Evolutionary conservation across 1,140 invertebrate species (phyloP).

Genomic region (Brachystomella parvula): DNA sequence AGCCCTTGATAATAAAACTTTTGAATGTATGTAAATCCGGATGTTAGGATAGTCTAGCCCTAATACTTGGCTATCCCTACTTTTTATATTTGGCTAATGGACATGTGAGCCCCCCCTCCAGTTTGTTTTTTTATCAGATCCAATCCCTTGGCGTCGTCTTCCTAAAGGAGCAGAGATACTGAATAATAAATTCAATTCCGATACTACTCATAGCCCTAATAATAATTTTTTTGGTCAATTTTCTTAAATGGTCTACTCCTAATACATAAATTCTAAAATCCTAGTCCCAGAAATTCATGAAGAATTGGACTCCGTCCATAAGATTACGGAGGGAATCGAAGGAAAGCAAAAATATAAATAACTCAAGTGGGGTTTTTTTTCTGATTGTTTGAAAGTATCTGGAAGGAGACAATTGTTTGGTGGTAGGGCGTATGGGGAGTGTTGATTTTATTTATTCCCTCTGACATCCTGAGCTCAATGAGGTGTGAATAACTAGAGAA

Average conservation of each 20-base stretch:
- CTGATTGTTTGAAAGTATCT: neutral
- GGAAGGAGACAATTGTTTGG: neutral
- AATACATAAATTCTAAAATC: neutral
- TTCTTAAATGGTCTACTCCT: neutral
- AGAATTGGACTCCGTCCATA: neutral
- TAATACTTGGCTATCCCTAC: too few species aligned
- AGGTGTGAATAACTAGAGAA: conserved; percentile 32
- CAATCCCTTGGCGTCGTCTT: neutral
- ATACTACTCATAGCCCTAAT: neutral
- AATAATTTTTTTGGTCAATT: neutral
- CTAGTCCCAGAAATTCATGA: neutral
- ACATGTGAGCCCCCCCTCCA: too few species aligned
- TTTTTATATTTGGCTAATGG: too few species aligned
- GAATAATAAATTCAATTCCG: neutral
- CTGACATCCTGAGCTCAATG: conserved; percentile 36
- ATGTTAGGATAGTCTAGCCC: neutral
- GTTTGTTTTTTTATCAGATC: neutral
- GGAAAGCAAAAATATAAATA: neutral
- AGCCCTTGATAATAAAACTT: neutral
- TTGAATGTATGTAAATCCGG: neutral
- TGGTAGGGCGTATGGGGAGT: neutral
- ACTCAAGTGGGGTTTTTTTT: neutral
- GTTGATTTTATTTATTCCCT: conserved; percentile 34
- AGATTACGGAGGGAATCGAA: neutral
- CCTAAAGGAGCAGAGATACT: too few species aligned